These are phyloP conservation scores for Oscheius sp. DNA, from an alignment of 1,140 invertebrate species.

Conservation along the genomic window DNA sequence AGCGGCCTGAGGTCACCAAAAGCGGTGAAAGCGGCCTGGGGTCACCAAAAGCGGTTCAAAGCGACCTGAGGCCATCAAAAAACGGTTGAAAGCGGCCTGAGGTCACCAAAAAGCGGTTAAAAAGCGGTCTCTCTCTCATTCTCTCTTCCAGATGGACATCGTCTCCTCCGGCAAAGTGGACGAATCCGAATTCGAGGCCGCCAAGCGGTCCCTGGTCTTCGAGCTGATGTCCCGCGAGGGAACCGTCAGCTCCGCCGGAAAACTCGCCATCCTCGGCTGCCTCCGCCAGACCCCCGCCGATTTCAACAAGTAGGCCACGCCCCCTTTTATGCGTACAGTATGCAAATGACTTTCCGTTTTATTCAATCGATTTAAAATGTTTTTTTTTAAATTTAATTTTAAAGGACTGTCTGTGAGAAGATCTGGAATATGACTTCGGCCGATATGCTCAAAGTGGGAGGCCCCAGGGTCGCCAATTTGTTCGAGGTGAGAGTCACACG, in stretches of 20 bases:
- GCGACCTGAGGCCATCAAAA: no score
- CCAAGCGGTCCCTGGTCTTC: conserved; percentile 79
- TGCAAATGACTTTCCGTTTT: no score
- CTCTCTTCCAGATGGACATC: conserved; percentile 68
- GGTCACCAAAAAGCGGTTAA: no score
- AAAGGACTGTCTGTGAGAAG: conserved; percentile 29
- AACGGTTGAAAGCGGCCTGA: no score
- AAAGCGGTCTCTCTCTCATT: no score
- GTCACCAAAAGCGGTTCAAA: no score
- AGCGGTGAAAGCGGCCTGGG: no score
- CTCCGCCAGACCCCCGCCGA: not conserved
- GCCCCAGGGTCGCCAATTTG: conserved; percentile 16
- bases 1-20: no score
- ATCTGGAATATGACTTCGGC: conserved; percentile 38
- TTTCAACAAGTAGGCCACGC: not conserved
- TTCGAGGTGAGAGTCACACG: conserved; percentile 37
- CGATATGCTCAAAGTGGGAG: conserved; percentile 35
- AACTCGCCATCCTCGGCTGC: conserved; percentile 67
- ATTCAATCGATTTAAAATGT: not conserved
- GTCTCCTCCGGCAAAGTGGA: conserved; percentile 71
- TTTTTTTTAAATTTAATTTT: conserved; percentile 14
- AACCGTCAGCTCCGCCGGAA: conserved; percentile 72
- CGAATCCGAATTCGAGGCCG: conserved; percentile 74
- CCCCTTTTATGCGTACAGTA: no score
- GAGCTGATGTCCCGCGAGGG: conserved; percentile 78